Evolutionary conservation across 2,797 vertebrate genomes (phyloP), one percentile per base, ranked within the genome.

Genomic region (Salmo trutta): DNA sequence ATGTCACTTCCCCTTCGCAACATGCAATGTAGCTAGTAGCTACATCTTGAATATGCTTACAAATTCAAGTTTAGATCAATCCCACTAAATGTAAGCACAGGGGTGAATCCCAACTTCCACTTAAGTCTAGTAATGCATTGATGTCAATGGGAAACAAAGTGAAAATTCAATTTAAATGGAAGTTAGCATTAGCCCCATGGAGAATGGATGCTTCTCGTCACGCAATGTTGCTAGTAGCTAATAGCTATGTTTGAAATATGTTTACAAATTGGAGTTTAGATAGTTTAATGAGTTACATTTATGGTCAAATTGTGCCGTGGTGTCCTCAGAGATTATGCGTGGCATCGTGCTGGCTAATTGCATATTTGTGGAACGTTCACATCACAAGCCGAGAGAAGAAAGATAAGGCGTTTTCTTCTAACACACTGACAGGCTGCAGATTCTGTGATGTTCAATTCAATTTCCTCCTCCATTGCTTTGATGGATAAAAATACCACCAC

Each of bases 401-500:
- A 62, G 17, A 5, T 16, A 5, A 14, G 29, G 24, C 21, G 16
- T 56, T 68, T 68, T 59, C 24, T 67, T 21, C 15, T 3, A 52
- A 6, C 41, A 27, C n/a, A 33, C 21, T 12, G 47, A 29, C 59
- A 73, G 31, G 53, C 10, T 75, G 41, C 56, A 19, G 53, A 52
- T 74, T 69, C 27, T 64, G 52, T 15, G 66, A 77, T 70, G 78
- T 47, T 16, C 53, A 52, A 51, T 24, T 73, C 56, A 73, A 78
- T 76, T 69, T 36, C 59, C 36, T 4, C 19, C 17, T 33, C 86
- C 68, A 51, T 64, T 54, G 29, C 4, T 54, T 53, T 19, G 64
- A 47, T 12, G 73, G 79, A 68, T 69, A 66, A 70, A 81, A 4
- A 79, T 36, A 71, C 19, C 71, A 17, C 29, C 54, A 65, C 47